phyloP scores from a whole-genome alignment of 2,888 invertebrate species.

The Pomacea canaliculata region DNA sequence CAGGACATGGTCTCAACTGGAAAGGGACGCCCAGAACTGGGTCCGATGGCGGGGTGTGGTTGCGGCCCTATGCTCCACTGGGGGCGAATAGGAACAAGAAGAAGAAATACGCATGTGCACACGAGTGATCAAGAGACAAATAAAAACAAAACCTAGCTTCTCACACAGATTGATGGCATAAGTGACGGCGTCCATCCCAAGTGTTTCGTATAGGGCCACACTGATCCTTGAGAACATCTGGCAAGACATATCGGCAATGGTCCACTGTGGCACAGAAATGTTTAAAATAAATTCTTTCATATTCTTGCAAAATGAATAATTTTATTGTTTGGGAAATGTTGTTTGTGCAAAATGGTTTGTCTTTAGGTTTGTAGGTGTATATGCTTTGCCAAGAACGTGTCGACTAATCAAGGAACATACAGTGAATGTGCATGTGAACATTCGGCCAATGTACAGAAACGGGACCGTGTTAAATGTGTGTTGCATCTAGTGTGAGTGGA shows the following conservation, averaged over 20 bases:
- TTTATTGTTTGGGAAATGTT: not conserved
- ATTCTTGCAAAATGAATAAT: not conserved
- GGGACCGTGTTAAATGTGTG: too few relatives aligned
- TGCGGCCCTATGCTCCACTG: too few relatives aligned
- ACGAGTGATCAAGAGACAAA: too few relatives aligned
- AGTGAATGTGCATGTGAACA: too few relatives aligned
- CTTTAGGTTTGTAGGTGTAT: not conserved
- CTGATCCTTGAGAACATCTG: conserved; percentile 95
- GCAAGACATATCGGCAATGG: conserved; percentile 91
- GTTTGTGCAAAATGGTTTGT: not conserved
- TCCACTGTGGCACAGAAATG: conserved; percentile 75
- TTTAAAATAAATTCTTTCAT: not conserved
- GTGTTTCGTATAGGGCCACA: conserved; percentile 95
- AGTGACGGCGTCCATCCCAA: conserved; percentile 70
- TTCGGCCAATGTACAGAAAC: too few relatives aligned
- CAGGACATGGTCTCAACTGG: too few relatives aligned
- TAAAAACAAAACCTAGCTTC: conserved; percentile 32
- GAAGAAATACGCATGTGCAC: too few relatives aligned
- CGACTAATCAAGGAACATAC: too few relatives aligned
- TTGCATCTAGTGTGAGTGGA: not conserved
- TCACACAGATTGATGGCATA: conserved; percentile 78
- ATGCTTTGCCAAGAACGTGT: conserved; percentile 8
- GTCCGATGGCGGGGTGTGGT: too few relatives aligned
- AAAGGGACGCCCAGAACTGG: too few relatives aligned
- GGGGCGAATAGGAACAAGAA: too few relatives aligned